These are phyloP conservation scores for Ramphastos sulfuratus DNA, from an alignment of 2,113 vertebrate genomes.

Conservation along the genomic window DNA sequence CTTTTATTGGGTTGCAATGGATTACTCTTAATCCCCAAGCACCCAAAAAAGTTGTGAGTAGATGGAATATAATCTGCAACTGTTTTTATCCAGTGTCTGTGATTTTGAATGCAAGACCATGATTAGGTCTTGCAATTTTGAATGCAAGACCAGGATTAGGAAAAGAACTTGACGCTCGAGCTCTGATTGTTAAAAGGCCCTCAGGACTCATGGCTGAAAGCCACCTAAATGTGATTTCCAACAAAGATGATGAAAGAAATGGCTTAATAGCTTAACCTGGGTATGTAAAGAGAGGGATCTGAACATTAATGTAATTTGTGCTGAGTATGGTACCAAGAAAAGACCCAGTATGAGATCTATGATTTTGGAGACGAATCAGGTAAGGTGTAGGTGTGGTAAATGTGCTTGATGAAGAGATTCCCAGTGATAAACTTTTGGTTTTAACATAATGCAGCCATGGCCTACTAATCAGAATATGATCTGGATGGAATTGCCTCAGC, in stretches of 20 bases:
- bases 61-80: neutral
- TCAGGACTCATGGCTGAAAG: neutral
- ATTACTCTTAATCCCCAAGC: neutral
- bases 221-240: neutral
- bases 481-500: neutral
- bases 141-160: neutral
- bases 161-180: neutral
- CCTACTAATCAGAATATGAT: neutral
- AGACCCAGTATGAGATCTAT: neutral
- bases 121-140: neutral
- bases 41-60: neutral
- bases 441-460: accelerated
- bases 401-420: neutral
- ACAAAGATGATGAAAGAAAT: neutral
- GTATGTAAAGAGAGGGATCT: neutral
- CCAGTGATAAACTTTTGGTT: neutral
- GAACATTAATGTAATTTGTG: neutral
- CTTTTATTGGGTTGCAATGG: neutral
- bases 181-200: neutral
- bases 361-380: neutral
- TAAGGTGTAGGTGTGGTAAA: neutral
- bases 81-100: neutral
- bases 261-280: neutral
- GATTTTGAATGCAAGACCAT: neutral
- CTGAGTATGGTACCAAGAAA: neutral